These are phyloP conservation scores for Mugil cephalus DNA, from an alignment of 2,113 vertebrate genomes.

Conservation along the genomic window DNA sequence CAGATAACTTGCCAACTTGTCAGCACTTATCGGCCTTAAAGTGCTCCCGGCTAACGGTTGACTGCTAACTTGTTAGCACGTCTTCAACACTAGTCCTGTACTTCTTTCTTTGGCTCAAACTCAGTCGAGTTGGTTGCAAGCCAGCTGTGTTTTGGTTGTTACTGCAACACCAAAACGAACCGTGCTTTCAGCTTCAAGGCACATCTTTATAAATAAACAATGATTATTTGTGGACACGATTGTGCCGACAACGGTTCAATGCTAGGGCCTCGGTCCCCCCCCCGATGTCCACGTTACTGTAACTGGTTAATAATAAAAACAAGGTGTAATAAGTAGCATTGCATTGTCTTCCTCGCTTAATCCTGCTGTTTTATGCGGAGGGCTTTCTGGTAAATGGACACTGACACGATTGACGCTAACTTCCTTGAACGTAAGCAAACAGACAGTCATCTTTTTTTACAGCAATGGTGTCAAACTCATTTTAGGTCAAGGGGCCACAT, in stretches of 20 bases:
- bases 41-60: slow-evolving; percentile 50
- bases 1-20: slow-evolving; percentile 25
- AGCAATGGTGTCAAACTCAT: too few relatives aligned
- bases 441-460: too few relatives aligned
- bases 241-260: slow-evolving; percentile 10
- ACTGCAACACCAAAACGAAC: fast-evolving
- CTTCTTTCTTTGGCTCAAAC: slow-evolving; percentile 45
- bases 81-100: slow-evolving; percentile 40
- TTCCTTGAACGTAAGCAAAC: slow-evolving; percentile 17
- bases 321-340: not conserved
- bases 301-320: not conserved
- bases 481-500: too few relatives aligned
- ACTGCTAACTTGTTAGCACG: slow-evolving; percentile 60
- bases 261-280: slow-evolving; percentile 2
- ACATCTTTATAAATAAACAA: not conserved
- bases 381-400: not conserved
- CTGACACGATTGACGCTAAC: not conserved
- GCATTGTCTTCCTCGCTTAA: not conserved
- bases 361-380: not conserved
- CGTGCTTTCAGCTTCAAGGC: not conserved
- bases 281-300: not conserved
- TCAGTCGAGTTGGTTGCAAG: slow-evolving; percentile 31
- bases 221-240: not conserved
- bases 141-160: not conserved
- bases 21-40: slow-evolving; percentile 54